Conservation (phyloP, 2,113 vertebrate species). For the Hyaena hyaena region DNA sequence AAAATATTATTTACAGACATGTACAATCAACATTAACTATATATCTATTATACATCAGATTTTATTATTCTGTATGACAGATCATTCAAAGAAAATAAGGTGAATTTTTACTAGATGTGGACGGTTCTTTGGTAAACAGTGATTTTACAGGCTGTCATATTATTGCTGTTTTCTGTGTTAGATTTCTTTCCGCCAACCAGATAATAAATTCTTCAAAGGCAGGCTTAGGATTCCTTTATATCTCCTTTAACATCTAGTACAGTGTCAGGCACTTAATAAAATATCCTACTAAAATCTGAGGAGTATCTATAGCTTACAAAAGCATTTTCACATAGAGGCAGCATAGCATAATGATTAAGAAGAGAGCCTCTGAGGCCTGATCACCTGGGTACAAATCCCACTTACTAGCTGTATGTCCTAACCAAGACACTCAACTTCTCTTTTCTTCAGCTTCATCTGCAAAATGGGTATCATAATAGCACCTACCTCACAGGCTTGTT, state of each 20-base stretch:
- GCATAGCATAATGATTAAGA: slow-evolving; percentile 18
- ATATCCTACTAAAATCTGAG: background rate
- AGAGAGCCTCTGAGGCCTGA: slow-evolving; percentile 31
- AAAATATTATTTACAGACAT: slow-evolving; percentile 51
- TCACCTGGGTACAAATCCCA: background rate
- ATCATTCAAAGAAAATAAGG: background rate
- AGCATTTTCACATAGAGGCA: slow-evolving; percentile 20
- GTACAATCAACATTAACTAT: background rate
- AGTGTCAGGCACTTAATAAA: slow-evolving; percentile 38
- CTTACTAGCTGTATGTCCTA: background rate
- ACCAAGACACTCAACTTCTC: slow-evolving; percentile 7
- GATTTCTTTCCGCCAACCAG: background rate
- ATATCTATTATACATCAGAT: background rate
- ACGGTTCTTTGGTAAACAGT: background rate
- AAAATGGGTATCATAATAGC: slow-evolving; percentile 22
- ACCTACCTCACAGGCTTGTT: background rate
- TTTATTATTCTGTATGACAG: background rate
- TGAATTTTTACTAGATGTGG: background rate
- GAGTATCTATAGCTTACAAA: background rate
- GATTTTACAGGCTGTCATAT: background rate
- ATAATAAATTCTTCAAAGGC: slow-evolving; percentile 34
- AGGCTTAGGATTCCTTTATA: slow-evolving; percentile 31
- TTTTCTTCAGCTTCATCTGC: slow-evolving; percentile 32
- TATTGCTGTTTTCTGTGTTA: slow-evolving; percentile 28
- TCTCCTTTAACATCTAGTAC: slow-evolving; percentile 32